phyloP scores from a whole-genome alignment of 1,140 invertebrate genomes.

The Eriosoma lanigerum region DNA sequence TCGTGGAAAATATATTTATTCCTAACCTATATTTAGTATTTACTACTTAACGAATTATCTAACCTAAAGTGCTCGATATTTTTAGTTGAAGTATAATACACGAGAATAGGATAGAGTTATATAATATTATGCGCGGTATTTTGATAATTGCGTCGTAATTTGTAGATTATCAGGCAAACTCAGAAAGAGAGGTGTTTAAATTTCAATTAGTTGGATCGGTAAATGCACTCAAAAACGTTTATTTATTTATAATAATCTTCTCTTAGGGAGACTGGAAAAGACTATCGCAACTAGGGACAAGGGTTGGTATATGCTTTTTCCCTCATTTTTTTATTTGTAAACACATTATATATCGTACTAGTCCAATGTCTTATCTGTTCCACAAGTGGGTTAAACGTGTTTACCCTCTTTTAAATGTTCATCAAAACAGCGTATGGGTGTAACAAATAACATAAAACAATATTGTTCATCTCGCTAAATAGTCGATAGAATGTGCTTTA shows the following conservation, averaged over 20 bases:
- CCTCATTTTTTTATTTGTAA: neutral
- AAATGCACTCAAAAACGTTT: conserved; percentile 24
- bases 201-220: neutral
- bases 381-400: neutral
- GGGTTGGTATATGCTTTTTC: neutral
- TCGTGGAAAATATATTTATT: too few relatives aligned
- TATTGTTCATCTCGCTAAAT: conserved; percentile 30
- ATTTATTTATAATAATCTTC: conserved; percentile 30
- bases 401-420: neutral
- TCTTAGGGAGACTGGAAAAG: neutral
- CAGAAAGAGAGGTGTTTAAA: neutral
- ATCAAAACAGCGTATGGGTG: neutral
- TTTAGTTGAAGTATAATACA: too few relatives aligned
- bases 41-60: too few relatives aligned
- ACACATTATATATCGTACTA: neutral
- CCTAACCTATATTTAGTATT: too few relatives aligned
- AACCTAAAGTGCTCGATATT: too few relatives aligned
- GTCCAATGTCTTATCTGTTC: neutral
- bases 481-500: too few relatives aligned
- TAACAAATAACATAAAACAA: neutral
- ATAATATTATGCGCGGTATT: too few relatives aligned
- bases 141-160: too few relatives aligned
- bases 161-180: neutral
- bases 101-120: too few relatives aligned
- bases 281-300: neutral